phyloP scores from a whole-genome alignment of 2,113 vertebrate genomes.

The Genyomyrus donnyi region DNA sequence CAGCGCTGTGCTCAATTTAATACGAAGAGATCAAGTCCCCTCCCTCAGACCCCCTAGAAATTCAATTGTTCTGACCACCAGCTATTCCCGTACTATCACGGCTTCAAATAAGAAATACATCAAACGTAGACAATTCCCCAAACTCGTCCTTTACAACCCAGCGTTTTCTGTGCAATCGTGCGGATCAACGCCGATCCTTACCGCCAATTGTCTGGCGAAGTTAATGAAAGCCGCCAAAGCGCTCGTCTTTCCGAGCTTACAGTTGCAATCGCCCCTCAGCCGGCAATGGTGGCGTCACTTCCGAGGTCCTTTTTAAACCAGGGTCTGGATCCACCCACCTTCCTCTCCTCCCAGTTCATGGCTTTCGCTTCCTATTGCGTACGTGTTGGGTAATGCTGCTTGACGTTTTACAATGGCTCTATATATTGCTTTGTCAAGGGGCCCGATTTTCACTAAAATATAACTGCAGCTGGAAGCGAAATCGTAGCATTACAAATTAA shows the following conservation, averaged over 20 bases:
- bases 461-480: background rate
- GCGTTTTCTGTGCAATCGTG: background rate
- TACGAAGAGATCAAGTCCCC: slow-evolving; percentile 13
- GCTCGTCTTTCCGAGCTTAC: background rate
- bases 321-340: background rate
- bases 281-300: slow-evolving; percentile 21
- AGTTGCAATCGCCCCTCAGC: slow-evolving; percentile 14
- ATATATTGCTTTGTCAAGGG: background rate
- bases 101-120: background rate
- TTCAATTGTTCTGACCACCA: slow-evolving; percentile 12
- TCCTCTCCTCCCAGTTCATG: background rate
- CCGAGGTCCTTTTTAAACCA: slow-evolving; percentile 19
- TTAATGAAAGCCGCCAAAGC: background rate
- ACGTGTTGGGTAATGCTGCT: background rate
- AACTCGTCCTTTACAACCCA: background rate
- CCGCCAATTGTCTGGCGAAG: background rate
- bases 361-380: background rate
- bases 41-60: background rate
- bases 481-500: background rate
- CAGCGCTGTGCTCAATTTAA: background rate
- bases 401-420: background rate
- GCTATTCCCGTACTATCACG: background rate
- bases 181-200: background rate
- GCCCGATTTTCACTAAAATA: background rate
- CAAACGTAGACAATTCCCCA: background rate